Evolutionary conservation across 2,113 vertebrate genomes (phyloP).

Genomic region (Osmerus mordax): DNA sequence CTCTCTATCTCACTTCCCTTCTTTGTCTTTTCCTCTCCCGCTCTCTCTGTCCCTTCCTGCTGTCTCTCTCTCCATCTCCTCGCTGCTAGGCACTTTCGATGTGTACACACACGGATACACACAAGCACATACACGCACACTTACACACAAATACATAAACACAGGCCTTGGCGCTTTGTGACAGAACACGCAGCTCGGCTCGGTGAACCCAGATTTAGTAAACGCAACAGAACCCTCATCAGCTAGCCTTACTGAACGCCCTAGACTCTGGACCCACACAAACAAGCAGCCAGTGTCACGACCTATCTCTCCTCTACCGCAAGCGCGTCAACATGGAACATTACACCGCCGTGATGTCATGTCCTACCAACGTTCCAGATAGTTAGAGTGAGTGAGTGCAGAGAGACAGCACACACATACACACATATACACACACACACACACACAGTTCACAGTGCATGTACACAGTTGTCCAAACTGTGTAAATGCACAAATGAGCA

Average conservation of each 20-base stretch:
- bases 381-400: slow-evolving; percentile 47
- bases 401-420: not conserved
- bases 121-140: slow-evolving; percentile 24
- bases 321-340: slow-evolving; percentile 39
- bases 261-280: slow-evolving; percentile 28
- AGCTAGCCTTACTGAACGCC: too few relatives aligned
- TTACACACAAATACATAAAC: slow-evolving; percentile 15
- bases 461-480: not conserved
- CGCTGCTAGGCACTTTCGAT: too few relatives aligned
- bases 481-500: not conserved
- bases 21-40: too few relatives aligned
- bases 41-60: too few relatives aligned
- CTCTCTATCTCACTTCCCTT: too few relatives aligned
- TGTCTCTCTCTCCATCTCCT: too few relatives aligned
- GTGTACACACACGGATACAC: slow-evolving; percentile 13
- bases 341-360: slow-evolving; percentile 55
- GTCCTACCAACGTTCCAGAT: slow-evolving; percentile 46
- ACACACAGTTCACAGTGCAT: too few relatives aligned
- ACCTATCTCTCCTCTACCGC: slow-evolving; percentile 18
- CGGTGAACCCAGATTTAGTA: too few relatives aligned
- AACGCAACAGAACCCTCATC: too few relatives aligned
- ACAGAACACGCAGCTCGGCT: not conserved
- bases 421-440: not conserved
- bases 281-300: slow-evolving; percentile 47
- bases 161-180: not conserved